Evolutionary conservation across 2,888 invertebrate species (phyloP).

Genomic region (Luperina testacea): DNA sequence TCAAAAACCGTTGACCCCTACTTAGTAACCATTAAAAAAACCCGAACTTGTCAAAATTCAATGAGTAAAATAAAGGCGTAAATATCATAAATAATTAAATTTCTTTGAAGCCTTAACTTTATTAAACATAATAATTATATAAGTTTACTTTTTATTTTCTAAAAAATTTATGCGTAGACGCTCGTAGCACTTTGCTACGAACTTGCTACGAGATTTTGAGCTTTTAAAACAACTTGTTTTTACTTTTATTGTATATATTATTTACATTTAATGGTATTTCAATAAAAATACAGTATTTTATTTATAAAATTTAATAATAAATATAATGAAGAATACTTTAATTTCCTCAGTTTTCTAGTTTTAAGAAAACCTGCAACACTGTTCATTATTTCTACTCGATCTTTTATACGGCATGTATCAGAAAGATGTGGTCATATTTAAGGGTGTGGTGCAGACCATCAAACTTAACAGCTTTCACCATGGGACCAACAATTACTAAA

Average conservation of each 20-base stretch:
- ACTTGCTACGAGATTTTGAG: conserved; percentile 53
- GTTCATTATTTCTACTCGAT: neutral
- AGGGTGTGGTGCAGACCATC: neutral
- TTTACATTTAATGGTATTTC: neutral
- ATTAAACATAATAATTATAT: neutral
- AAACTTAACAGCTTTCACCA: neutral
- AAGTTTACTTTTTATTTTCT: conserved; percentile 12
- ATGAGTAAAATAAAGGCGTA: neutral
- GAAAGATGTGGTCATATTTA: neutral
- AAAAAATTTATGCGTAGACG: conserved; percentile 16
- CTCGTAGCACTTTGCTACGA: conserved; percentile 57
- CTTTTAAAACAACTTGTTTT: neutral
- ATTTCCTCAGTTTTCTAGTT: neutral
- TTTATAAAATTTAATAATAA: neutral
- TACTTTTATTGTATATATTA: too few species aligned
- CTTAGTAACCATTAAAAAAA: neutral
- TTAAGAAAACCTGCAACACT: neutral
- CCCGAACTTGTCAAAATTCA: neutral
- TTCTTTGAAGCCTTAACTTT: neutral
- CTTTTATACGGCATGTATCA: neutral
- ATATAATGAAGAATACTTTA: too few species aligned
- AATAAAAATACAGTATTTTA: neutral
- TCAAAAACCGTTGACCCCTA: neutral
- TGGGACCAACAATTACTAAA: too few species aligned
- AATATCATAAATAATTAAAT: conserved; percentile 44